Evolutionary conservation across 2,113 vertebrate species (phyloP), one percentile per base, ranked within the genome.

Genomic region (Podilymbus podiceps): DNA sequence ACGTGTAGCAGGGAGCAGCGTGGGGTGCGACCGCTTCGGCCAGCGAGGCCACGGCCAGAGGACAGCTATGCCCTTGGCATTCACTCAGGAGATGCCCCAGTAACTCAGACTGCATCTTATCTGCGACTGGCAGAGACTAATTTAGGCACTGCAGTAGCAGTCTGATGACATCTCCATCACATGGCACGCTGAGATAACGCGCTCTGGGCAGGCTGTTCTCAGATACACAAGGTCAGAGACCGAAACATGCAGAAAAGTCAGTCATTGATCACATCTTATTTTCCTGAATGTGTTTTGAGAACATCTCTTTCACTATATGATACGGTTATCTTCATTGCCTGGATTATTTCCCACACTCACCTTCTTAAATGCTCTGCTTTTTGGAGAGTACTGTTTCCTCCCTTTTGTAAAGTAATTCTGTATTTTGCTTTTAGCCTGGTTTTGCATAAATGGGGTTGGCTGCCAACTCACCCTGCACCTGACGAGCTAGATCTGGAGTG

Each of bases 401-500:
- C 11, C 19, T 91, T 71, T 87, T 56, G 71, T 31, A 82, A 87
- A 72, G 30, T 75, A 87, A 82, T 85, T 89, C 77, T 85, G 2
- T 52, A 35, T 87, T 96, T 95, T 92, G 52, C 60, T 55, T 92
- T 88, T 84, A 84, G 76, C 47, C 55, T 90, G 73, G 62, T 33
- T 90, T 90, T 93, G 79, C 55, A 77, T 78, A 87, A 91, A 89
- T 82, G 58, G 77, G 71, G 60, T 79, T 89, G 93, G 69, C 77
- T 95, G 95, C 77, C 93, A 93, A 31, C 77, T 94, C 94, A 91
- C 76, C 53, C 94, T 89, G 81, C 89, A 89, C 89, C 87, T 91
- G 81, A 94, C 1, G 7, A 96, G 77, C 80, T 89, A 90, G 89
- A 95, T 94, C 91, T 6, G 20, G 95, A 92, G 47, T 78, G 81